Percentiles rank a stretch among this genome's conserved stretches.
These are phyloP conservation scores for Physella acuta DNA, from an alignment of 1,140 invertebrate species.

Conservation along the genomic window DNA sequence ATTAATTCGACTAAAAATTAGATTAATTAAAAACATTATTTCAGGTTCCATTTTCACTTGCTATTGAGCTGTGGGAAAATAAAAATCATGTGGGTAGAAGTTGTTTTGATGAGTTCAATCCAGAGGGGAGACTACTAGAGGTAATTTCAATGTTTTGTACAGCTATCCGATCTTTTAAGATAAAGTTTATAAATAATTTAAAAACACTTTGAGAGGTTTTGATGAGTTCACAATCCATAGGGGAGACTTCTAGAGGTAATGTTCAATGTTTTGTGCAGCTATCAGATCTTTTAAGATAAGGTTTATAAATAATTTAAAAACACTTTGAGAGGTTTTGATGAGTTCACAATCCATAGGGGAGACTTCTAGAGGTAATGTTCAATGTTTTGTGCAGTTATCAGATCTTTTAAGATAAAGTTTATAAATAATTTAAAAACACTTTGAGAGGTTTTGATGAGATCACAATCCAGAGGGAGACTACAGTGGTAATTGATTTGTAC, in stretches of 20 bases:
- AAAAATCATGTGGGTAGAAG: slow-evolving; percentile 36
- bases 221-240: too few relatives aligned
- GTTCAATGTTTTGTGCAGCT: neutral
- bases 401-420: neutral
- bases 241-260: neutral
- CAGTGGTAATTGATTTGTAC: neutral
- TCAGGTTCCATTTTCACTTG: slow-evolving; percentile 54
- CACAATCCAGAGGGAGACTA: neutral
- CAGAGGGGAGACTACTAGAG: slow-evolving; percentile 42
- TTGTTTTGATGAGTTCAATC: slow-evolving; percentile 58
- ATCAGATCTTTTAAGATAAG: slow-evolving; percentile 6
- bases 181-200: neutral
- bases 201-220: neutral
- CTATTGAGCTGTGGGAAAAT: slow-evolving; percentile 53
- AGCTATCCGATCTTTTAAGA: neutral
- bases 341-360: neutral
- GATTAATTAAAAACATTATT: too few relatives aligned
- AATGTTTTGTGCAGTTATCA: neutral
- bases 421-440: neutral
- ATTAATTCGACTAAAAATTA: too few relatives aligned
- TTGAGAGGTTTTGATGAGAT: too few relatives aligned
- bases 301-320: neutral
- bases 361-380: neutral
- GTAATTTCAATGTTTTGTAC: slow-evolving; percentile 30
- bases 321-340: too few relatives aligned